Evolutionary conservation across 1,140 invertebrate genomes (phyloP), one percentile per base, ranked within the genome.

Genomic region (Scaptomyza graminum): DNA sequence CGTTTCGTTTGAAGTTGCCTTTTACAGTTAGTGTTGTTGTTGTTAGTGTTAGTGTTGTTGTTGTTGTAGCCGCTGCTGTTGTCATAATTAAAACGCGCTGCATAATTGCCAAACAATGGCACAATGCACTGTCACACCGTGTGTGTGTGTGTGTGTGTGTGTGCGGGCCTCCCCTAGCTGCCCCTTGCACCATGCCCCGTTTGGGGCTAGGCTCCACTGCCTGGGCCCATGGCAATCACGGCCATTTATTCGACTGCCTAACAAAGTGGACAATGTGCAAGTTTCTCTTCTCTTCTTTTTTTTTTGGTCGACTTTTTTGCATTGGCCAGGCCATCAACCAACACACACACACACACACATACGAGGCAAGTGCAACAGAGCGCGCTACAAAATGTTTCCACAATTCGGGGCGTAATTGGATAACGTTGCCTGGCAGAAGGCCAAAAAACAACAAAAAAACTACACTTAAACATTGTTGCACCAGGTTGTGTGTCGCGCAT

Each of bases 61-160:
- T 63, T 67, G 73, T 51, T 70, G 76, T 55, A 75, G 76, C 43
- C 50, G 74, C 64, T 78, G 79, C 57, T 69, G 78, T 82, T 87
- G 83, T 77, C 78, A 85, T 87, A 85, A 85, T 88, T 85, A 85
- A 85, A 85, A 76, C 78, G 66, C 82, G 78, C 82, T 82, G 79
- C 82, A 82, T 85, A 85, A 85, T 85, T 85, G 82, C 82, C 82
- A 85, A 87, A 85, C 83, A 87, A 87, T 78, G 79, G 65, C 56
- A 68, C 44, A 50, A 66, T 39, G 52, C 61, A 49, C 31, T 56
- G 63, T 7, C 44, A 31, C 12, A 37, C 43, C 4, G 8, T n/a
- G 12, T 41, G 52, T 55, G 37, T 43, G 16, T 43, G 18, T 56
- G 37, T 56, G 37, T 56, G 52, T 41, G 37, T 25, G 16, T 25